phyloP scores from a whole-genome alignment of 2,888 invertebrate genomes.

The Stenodera caucasica region DNA sequence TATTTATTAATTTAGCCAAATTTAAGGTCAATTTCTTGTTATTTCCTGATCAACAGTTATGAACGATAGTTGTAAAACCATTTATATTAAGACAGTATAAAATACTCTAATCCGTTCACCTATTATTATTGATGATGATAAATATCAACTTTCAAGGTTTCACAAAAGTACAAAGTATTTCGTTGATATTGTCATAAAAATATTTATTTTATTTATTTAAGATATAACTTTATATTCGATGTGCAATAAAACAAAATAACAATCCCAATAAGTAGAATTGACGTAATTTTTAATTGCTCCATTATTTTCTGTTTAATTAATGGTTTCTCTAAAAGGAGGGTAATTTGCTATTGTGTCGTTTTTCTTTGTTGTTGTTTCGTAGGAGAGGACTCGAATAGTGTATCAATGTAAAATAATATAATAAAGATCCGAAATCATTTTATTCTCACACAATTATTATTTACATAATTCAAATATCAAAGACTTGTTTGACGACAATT shows the following conservation, averaged over 20 bases:
- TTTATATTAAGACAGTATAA: no score
- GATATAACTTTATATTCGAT: no score
- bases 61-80: background rate
- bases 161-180: background rate
- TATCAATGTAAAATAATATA: no score
- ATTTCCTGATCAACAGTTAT: constrained; percentile 15
- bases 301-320: background rate
- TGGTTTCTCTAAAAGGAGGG: no score
- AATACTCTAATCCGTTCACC: no score
- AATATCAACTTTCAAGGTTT: background rate
- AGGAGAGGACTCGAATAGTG: no score
- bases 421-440: background rate
- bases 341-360: no score
- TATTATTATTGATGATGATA: background rate
- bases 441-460: constrained; percentile 1
- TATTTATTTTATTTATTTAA: background rate
- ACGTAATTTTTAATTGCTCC: background rate
- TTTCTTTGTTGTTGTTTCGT: background rate
- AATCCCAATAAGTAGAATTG: background rate
- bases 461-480: constrained; percentile 2
- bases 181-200: background rate
- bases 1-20: constrained; percentile 21
- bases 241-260: background rate
- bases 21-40: constrained; percentile 26
- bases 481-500: constrained; percentile 20